These are phyloP conservation scores for Grammomys dolichurus DNA, from an alignment of 2,113 vertebrate species.

Conservation along the genomic window DNA sequence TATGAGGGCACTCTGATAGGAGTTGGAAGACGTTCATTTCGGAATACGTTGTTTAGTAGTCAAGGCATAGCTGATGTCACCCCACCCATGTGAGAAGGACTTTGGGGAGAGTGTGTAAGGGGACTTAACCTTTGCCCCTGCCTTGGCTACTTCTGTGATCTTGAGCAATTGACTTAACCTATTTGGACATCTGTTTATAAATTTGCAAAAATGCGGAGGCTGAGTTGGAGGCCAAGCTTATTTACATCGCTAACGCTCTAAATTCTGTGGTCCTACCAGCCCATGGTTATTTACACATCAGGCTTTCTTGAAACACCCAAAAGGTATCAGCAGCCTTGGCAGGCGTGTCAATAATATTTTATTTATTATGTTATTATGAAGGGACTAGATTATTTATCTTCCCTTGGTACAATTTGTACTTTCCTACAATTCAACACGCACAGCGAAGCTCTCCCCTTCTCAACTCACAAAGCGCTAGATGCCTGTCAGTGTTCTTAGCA, in stretches of 20 bases:
- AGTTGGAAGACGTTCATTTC: neutral
- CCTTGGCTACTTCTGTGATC: slow-evolving; percentile 1
- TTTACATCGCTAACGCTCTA: neutral
- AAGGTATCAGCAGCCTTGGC: slow-evolving; percentile 52
- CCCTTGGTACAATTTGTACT: slow-evolving; percentile 76
- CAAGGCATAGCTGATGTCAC: neutral
- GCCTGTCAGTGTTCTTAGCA: neutral
- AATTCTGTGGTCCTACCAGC: slow-evolving; percentile 38
- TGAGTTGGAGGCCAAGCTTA: slow-evolving; percentile 35
- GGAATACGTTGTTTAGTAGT: neutral
- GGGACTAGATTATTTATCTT: slow-evolving; percentile 70
- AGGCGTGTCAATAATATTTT: slow-evolving; percentile 78
- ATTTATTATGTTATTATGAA: slow-evolving; percentile 75
- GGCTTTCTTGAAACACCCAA: slow-evolving; percentile 39
- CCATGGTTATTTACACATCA: slow-evolving; percentile 70
- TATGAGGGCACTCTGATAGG: neutral
- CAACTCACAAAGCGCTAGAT: slow-evolving; percentile 31
- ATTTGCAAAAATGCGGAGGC: slow-evolving; percentile 56
- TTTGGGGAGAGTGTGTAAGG: neutral
- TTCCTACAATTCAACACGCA: slow-evolving; percentile 32
- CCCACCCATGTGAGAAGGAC: neutral
- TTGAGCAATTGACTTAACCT: slow-evolving; percentile 54
- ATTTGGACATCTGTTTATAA: slow-evolving; percentile 59
- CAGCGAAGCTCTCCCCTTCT: slow-evolving; percentile 67
- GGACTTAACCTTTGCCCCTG: neutral